Percentiles rank a stretch among this genome's conserved stretches.
phyloP scores from a whole-genome alignment of 2,888 invertebrate species.

The Hydrotaea cyrtoneurina region DNA sequence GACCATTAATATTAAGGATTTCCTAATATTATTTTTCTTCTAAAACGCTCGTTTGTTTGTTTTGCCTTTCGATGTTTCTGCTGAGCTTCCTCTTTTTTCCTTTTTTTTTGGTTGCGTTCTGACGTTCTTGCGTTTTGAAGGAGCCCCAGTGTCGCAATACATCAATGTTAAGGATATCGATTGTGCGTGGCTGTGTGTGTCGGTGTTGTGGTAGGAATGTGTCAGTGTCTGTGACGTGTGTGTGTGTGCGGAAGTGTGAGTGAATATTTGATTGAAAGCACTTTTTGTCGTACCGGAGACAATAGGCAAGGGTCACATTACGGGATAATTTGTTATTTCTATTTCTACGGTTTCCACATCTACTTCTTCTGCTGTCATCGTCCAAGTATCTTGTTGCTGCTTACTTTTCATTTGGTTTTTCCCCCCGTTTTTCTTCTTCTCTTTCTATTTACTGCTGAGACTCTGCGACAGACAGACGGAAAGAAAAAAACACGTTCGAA shows the following conservation, averaged over 20 bases:
- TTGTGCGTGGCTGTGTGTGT: slow-evolving; percentile 38
- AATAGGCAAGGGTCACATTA: slow-evolving; percentile 67
- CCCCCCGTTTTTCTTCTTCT: slow-evolving; percentile 5
- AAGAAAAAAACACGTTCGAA: slow-evolving; percentile 1
- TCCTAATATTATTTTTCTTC: slow-evolving; percentile 53
- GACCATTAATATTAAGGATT: slow-evolving; percentile 67
- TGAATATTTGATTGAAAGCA: slow-evolving; percentile 58
- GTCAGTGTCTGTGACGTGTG: neutral
- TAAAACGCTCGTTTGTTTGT: slow-evolving; percentile 27
- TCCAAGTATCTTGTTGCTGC: neutral
- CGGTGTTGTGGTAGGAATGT: slow-evolving; percentile 32
- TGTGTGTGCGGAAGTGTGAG: slow-evolving; percentile 35
- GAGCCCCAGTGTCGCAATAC: slow-evolving; percentile 46
- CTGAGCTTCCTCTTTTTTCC: slow-evolving; percentile 44
- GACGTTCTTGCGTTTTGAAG: neutral
- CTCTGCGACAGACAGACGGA: neutral
- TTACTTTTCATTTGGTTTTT: slow-evolving; percentile 8
- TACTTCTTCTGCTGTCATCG: slow-evolving; percentile 28
- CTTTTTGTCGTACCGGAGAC: slow-evolving; percentile 49
- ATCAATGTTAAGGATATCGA: slow-evolving; percentile 63
- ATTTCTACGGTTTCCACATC: slow-evolving; percentile 8
- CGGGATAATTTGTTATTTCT: slow-evolving; percentile 66
- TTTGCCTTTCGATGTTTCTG: slow-evolving; percentile 10
- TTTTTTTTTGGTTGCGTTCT: neutral
- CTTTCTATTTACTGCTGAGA: neutral